Percentiles rank a stretch among this genome's conserved stretches.
These are phyloP conservation scores for Silurus asotus DNA, from an alignment of 2,113 vertebrate genomes.

Conservation along the genomic window DNA sequence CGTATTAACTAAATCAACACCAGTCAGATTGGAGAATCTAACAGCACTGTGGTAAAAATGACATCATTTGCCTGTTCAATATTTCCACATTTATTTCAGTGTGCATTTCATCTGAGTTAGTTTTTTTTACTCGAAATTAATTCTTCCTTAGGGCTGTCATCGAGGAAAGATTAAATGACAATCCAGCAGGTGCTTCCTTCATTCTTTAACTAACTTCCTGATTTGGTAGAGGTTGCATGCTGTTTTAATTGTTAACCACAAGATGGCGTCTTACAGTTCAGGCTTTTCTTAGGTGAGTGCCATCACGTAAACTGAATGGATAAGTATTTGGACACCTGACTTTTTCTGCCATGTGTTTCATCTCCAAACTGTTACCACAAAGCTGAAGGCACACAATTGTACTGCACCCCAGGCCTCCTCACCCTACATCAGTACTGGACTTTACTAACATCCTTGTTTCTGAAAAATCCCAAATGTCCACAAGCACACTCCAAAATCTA, in stretches of 20 bases:
- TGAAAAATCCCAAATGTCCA: too few species aligned
- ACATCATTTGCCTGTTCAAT: not conserved
- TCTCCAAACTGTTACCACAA: too few species aligned
- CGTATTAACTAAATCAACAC: not conserved
- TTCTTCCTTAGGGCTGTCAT: not conserved
- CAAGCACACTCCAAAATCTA: too few species aligned
- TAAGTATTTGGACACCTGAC: too few species aligned
- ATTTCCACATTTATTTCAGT: not conserved
- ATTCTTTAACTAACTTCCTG: too few species aligned
- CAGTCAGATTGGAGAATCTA: not conserved
- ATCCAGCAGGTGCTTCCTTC: not conserved
- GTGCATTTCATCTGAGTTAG: not conserved
- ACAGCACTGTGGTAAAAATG: not conserved
- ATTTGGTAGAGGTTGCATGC: not conserved
- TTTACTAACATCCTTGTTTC: too few species aligned
- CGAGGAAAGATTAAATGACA: not conserved
- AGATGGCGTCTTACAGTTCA: conserved; percentile 29
- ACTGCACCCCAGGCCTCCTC: too few species aligned
- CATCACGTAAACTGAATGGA: not conserved
- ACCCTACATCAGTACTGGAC: too few species aligned
- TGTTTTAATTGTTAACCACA: conserved; percentile 30
- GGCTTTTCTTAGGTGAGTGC: not conserved
- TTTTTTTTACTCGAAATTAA: not conserved
- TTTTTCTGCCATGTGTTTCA: too few species aligned
- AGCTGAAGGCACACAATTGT: too few species aligned